Evolutionary conservation across 2,797 vertebrate genomes (phyloP).

Genomic region (Girardinus metallicus): DNA sequence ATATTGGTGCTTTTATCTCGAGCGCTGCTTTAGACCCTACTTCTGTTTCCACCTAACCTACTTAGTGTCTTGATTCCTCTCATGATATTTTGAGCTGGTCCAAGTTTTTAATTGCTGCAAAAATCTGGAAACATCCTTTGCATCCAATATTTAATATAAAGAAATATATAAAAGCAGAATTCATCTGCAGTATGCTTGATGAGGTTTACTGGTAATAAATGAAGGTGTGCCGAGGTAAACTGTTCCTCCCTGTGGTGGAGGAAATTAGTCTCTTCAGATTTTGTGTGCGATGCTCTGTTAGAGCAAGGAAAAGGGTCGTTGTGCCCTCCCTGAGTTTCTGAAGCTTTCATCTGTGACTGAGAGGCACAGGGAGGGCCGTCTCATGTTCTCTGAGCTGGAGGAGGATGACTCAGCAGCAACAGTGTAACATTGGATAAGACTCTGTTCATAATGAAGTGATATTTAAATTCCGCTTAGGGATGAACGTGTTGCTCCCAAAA

Average conservation of each 20-base stretch:
- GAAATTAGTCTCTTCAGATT: slow-evolving; percentile 27
- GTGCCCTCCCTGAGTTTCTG: slow-evolving; percentile 44
- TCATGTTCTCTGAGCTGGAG: slow-evolving; percentile 39
- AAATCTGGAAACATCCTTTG: neutral
- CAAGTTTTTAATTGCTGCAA: neutral
- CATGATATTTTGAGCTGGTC: neutral
- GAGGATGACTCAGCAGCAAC: slow-evolving; percentile 55
- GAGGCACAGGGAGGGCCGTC: slow-evolving; percentile 43
- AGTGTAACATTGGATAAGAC: slow-evolving; percentile 20
- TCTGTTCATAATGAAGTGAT: slow-evolving; percentile 30
- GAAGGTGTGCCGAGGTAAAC: neutral
- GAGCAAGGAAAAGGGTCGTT: slow-evolving; percentile 21
- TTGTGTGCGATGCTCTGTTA: neutral
- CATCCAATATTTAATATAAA: neutral
- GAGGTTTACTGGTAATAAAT: slow-evolving; percentile 4
- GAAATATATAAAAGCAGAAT: neutral
- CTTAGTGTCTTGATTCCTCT: neutral
- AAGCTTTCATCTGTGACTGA: slow-evolving; percentile 46
- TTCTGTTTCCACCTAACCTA: neutral
- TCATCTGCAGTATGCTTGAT: neutral
- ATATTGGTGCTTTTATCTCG: neutral
- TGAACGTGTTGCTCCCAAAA: slow-evolving; percentile 9
- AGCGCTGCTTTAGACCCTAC: neutral
- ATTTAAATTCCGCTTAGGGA: slow-evolving; percentile 22
- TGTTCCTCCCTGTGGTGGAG: neutral